Base-by-base conservation (phyloP, 2,113 vertebrate genomes). In the Diphyllodes magnificus region DNA sequence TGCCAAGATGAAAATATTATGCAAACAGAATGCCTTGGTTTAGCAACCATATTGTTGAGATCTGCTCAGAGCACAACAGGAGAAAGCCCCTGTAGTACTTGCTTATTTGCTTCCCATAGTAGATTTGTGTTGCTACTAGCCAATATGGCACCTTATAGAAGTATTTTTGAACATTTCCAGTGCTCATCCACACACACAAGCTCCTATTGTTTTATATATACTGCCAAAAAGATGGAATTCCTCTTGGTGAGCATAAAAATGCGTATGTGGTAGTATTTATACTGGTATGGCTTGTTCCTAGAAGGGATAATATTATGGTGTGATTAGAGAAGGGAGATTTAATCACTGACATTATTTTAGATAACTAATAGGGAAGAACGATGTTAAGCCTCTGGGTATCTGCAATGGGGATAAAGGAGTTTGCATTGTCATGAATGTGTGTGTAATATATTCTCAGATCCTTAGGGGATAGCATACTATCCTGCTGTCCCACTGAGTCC, bases 291-390 rank as follows among this genome's bases (percentile, higher is more conserved):
- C 82, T 90, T 83, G 64, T 93, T 94, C 54, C 79, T 91, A 31
- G 91, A 80, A 90, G 66, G 70, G 78, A 73, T 95, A 53, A 57
- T 84, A 69, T 63, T 80, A 71, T 2, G 3, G 53, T 61, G 56
- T 37, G 90, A 94, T 95, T 95, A 94, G 80, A 94, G 75, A 64
- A 84, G 35, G 77, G 71, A 96, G 94, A 96, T 96, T 83, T 88
- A 93, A 94, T 94, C 88, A 59, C 60, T 64, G 83, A 53, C 88
- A 39, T 86, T 83, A 78, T 81, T 86, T 85, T 82, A 89, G 91
- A 37, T 80, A 91, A 91, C 91, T 93, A 93, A 45, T 89, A 92
- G 86, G 65, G 59, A 78, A 91, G 73, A 87, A 75, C 0, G 2
- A 30, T 53, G 76, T 51, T 90, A 90, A 88, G 82, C 94, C 94